Base-by-base conservation (phyloP, 2,888 invertebrate genomes). In the Malthinus seriepunctatus region DNA sequence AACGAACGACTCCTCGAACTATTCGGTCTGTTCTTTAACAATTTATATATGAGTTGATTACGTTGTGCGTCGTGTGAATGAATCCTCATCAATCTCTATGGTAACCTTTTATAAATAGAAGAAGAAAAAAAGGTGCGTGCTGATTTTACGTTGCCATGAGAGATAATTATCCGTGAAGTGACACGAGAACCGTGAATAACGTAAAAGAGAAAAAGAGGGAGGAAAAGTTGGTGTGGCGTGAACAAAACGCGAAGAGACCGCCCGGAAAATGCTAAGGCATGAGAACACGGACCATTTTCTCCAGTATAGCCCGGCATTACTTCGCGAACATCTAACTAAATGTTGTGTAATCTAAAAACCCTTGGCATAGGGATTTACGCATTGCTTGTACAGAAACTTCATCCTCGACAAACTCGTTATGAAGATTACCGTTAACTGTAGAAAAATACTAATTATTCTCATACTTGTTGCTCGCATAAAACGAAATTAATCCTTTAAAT, bases 111-210 rank as follows among this genome's bases (percentile, higher is more conserved):
- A 32, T 45, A 50, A 45, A 23, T 11, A 51, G 55, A 56, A 51
- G 39, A 48, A 23, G 44, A 51, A 15, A 35, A 39, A 51, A 39
- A 51, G 35, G 38, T 47, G 38, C 48, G 45, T 33, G 55, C 48
- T 44, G 55, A 56, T 56, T 56, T 51, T 51, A 44, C 51, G 48
- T 52, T 51, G 51, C 56, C 51, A 51, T 60, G 50, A 47, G 47
- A 51, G 55, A 60, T 60, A 60, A 60, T 60, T 60, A 56, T 49
- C 60, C 60, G 56, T 60, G 56, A 60, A 56, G 60, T 48, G 60
- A 56, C 60, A 48, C 47, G 39, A 51, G 56, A 46, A 60, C 55
- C 51, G 47, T 56, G 56, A 56, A 56, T 60, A 60, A 60, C 52
- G 52, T 60, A 23, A 23, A 23, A 23, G 23, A 23, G 23, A 23